A percentile compares a stretch with the other conserved stretches of the same genome.
These are phyloP conservation scores for Metalampra italica DNA, from an alignment of 2,888 invertebrate species.

Conservation along the genomic window DNA sequence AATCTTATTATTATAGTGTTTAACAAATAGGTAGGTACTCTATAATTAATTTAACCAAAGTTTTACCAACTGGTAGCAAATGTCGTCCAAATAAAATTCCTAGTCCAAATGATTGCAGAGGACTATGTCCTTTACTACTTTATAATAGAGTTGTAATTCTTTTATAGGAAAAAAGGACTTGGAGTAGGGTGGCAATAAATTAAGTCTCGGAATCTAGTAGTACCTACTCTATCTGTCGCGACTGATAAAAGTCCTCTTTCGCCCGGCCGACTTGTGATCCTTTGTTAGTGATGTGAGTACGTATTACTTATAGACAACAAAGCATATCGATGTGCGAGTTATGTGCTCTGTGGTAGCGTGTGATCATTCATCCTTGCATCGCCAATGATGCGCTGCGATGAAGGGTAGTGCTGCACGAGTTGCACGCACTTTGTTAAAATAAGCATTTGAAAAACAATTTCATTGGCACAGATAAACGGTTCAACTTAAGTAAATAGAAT, in stretches of 20 bases:
- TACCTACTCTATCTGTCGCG: constrained; percentile 58
- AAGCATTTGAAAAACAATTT: no score
- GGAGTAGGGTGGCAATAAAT: constrained; percentile 64
- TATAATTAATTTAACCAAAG: no score
- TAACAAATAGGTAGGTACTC: no score
- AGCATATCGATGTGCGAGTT: no score
- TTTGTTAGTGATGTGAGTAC: constrained; percentile 32
- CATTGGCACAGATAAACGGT: no score
- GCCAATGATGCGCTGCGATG: no score
- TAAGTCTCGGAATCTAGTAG: constrained; percentile 58
- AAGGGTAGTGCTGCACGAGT: no score
- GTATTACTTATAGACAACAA: not conserved
- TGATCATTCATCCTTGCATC: constrained; percentile 18
- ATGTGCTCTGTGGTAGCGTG: no score
- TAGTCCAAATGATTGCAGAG: not conserved
- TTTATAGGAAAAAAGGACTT: not conserved
- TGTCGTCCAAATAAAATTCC: not conserved
- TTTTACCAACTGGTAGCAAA: no score
- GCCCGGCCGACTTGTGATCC: constrained; percentile 56
- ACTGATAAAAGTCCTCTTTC: constrained; percentile 69
- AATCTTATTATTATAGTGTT: no score
- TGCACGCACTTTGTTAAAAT: no score
- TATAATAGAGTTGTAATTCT: not conserved
- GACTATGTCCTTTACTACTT: not conserved
- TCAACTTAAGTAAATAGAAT: no score